A percentile compares a stretch with the other conserved stretches of the same genome.
Conservation (phyloP, 1,140 invertebrate species). For the Drosophila oshimai region DNA sequence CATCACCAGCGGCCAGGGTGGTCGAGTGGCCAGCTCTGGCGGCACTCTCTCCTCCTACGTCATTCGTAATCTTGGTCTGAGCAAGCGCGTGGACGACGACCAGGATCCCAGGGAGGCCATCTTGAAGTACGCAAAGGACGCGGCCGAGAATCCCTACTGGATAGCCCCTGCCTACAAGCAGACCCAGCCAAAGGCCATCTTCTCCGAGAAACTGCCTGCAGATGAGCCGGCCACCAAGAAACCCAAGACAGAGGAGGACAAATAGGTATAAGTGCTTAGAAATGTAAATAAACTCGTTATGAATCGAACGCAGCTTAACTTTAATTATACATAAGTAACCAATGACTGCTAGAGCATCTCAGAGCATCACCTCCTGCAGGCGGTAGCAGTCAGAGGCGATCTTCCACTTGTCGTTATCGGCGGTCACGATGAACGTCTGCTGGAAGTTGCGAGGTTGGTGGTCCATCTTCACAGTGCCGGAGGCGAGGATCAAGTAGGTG, state of each 20-base stretch:
- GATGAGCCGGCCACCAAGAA: conserved; percentile 48
- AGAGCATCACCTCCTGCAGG: conserved; percentile 85
- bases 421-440: conserved; percentile 92
- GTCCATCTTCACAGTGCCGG: conserved; percentile 88
- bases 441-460: conserved; percentile 87
- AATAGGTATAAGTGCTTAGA: conserved; percentile 20
- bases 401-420: conserved; percentile 93
- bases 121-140: conserved; percentile 97
- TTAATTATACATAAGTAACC: neutral
- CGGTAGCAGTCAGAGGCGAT: conserved; percentile 93
- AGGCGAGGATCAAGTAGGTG: conserved; percentile 89
- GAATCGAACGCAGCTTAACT: neutral
- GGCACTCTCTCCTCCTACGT: conserved; percentile 98
- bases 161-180: conserved; percentile 94
- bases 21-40: conserved; percentile 96
- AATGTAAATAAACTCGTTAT: conserved; percentile 30
- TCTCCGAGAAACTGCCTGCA: conserved; percentile 81
- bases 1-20: conserved; percentile 93
- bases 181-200: conserved; percentile 92
- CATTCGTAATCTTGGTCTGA: conserved; percentile 96
- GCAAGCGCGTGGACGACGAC: conserved; percentile 96
- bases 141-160: conserved; percentile 98
- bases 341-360: neutral
- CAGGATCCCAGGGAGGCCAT: conserved; percentile 98
- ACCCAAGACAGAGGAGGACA: conserved; percentile 41